Base-by-base conservation (phyloP, 2,113 vertebrate species). In the Microcebus jonahi region DNA sequence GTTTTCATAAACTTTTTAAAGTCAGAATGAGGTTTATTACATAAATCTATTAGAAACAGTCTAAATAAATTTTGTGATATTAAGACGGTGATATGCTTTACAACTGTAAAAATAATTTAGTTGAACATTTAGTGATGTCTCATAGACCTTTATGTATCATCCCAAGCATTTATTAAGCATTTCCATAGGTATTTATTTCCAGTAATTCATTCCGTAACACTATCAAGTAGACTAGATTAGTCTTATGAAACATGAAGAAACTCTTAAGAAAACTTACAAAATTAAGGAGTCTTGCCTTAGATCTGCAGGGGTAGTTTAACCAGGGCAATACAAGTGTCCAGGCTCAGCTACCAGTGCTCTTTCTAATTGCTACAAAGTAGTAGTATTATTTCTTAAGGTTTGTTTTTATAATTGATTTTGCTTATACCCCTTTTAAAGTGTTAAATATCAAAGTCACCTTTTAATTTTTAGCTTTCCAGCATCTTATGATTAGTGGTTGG, bases 381-480 rank as follows among this genome's bases (percentile, higher is more conserved):
- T 79, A 20, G 20, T 79, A 45, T 27, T 23, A 59, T 79, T 81
- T 96, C 36, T 90, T 90, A 17, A 68, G 63, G 3, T 77, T 92
- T 92, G 63, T 10, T 59, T 86, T 88, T 91, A 89, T 31, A 57
- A 71, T 84, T 90, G 31, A 18, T 7, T 94, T 93, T 81, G 45
- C 39, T 85, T 80, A 13, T 61, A 17, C 27, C 17, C 8, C 57
- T 36, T 88, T 68, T 61, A 93, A 70, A 8, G 17, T 96, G 21
- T 92, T 75, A 57, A 21, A 80, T 29, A 31, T 50, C 25, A 76
- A n/a, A 88, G 14, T 86, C 34, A 75, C 39, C 61, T 91, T 82
- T 94, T 93, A 82, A 95, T 45, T 90, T 55, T 93, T 34, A 65
- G 50, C 34, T 91, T 87, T 91, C 88, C 31, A 59, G 57, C 88